phyloP scores from a whole-genome alignment of 2,888 invertebrate genomes.

The Corbicula japonica region DNA sequence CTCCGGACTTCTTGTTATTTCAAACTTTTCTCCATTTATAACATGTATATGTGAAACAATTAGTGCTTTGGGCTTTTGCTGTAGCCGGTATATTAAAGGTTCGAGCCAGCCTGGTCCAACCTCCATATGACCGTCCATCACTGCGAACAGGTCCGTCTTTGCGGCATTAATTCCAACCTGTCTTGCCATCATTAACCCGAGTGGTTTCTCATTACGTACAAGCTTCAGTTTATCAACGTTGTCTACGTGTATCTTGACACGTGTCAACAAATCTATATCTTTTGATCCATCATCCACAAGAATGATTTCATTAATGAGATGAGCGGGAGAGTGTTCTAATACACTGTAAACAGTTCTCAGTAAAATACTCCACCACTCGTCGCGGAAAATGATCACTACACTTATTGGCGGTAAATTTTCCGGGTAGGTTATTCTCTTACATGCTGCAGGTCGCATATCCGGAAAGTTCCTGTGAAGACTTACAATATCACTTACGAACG shows the following conservation, averaged over 20 bases:
- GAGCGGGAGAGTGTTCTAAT: constrained; percentile 37
- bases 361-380: constrained; percentile 23
- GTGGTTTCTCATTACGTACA: constrained; percentile 26
- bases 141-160: constrained; percentile 30
- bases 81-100: constrained; percentile 41
- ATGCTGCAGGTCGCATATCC: constrained; percentile 31
- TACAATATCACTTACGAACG: constrained; percentile 37
- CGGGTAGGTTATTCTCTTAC: constrained; percentile 25
- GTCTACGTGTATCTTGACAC: constrained; percentile 21
- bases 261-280: not conserved
- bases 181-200: constrained; percentile 42
- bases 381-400: constrained; percentile 42
- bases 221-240: constrained; percentile 38
- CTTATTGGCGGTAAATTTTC: constrained; percentile 33
- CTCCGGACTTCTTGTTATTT: not conserved
- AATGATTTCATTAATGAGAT: constrained; percentile 42
- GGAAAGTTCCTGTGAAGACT: constrained; percentile 24
- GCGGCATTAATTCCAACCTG: constrained; percentile 37
- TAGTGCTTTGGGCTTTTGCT: constrained; percentile 43
- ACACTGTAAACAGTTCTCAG: constrained; percentile 48
- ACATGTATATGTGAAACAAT: constrained; percentile 34
- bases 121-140: constrained; percentile 51
- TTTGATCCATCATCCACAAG: constrained; percentile 47
- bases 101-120: constrained; percentile 52
- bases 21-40: constrained; percentile 23